phyloP scores from a whole-genome alignment of 2,888 invertebrate genomes.

The Eudemis profundana region DNA sequence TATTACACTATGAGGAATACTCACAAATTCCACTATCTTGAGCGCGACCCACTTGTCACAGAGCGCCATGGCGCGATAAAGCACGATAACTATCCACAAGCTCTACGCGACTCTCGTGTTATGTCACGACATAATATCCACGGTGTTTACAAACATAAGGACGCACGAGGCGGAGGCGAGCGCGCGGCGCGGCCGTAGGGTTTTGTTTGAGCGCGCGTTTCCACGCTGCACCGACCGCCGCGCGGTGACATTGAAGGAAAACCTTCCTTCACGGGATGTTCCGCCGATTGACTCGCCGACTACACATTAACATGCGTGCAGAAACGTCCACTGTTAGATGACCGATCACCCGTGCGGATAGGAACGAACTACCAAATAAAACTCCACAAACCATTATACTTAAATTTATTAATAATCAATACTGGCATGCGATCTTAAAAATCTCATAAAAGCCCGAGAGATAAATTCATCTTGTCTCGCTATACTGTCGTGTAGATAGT shows the following conservation, averaged over 20 bases:
- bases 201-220: conserved; percentile 69
- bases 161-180: conserved; percentile 57
- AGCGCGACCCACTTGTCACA: conserved; percentile 85
- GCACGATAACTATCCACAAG: conserved; percentile 48
- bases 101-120: conserved; percentile 39
- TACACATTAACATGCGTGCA: conserved; percentile 37
- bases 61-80: conserved; percentile 68
- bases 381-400: conserved; percentile 78
- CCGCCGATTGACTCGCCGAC: conserved; percentile 37
- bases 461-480: conserved; percentile 78
- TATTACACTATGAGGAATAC: conserved; percentile 55
- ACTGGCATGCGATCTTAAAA: conserved; percentile 80
- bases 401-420: conserved; percentile 84
- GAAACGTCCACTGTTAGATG: conserved; percentile 31
- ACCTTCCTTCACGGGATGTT: conserved; percentile 47
- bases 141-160: conserved; percentile 50
- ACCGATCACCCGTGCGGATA: conserved; percentile 44
- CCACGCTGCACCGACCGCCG: conserved; percentile 57
- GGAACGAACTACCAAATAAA: conserved; percentile 66
- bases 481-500: conserved; percentile 66
- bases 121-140: conserved; percentile 58
- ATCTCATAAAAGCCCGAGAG: conserved; percentile 77
- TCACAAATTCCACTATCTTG: conserved; percentile 83
- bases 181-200: conserved; percentile 66
- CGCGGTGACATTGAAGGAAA: conserved; percentile 69